Conservation (phyloP, 2,888 invertebrate species). For the Ochropleura plecta region DNA sequence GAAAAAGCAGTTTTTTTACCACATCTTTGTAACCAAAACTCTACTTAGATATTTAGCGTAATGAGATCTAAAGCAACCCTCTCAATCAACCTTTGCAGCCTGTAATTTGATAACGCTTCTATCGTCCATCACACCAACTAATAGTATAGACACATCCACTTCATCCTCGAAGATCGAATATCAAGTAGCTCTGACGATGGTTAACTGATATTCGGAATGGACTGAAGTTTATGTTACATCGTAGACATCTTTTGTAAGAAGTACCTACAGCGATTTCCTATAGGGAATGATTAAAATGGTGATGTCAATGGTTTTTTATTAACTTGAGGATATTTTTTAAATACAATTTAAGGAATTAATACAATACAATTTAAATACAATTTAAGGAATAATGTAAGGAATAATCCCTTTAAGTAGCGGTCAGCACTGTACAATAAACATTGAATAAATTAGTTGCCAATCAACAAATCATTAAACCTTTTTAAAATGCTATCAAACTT, state of each 20-base stretch:
- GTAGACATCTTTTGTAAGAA: neutral
- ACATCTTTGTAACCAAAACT: neutral
- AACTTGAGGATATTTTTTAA: neutral
- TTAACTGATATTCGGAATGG: conserved; percentile 27
- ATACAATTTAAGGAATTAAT: too few relatives aligned
- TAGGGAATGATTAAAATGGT: neutral
- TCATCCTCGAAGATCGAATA: conserved; percentile 29
- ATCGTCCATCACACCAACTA: conserved; percentile 31
- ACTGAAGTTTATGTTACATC: conserved; percentile 10
- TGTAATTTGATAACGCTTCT: conserved; percentile 43
- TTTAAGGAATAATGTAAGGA: too few relatives aligned
- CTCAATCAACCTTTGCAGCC: conserved; percentile 1
- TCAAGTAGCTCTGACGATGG: conserved; percentile 26
- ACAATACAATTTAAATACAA: too few relatives aligned
- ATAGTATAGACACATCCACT: conserved; percentile 45
- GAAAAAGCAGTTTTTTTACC: neutral
- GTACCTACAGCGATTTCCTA: neutral
- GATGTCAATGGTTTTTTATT: neutral
- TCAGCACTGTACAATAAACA: neutral
- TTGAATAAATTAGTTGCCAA: neutral
- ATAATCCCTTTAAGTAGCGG: neutral
- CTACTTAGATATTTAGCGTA: neutral
- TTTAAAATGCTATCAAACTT: conserved; percentile 5
- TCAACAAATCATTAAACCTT: neutral
- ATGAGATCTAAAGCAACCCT: conserved; percentile 9